Evolutionary conservation across 1,140 invertebrate species (phyloP), one percentile per base, ranked within the genome.

Genomic region (Acromyrmex charruanus): DNA sequence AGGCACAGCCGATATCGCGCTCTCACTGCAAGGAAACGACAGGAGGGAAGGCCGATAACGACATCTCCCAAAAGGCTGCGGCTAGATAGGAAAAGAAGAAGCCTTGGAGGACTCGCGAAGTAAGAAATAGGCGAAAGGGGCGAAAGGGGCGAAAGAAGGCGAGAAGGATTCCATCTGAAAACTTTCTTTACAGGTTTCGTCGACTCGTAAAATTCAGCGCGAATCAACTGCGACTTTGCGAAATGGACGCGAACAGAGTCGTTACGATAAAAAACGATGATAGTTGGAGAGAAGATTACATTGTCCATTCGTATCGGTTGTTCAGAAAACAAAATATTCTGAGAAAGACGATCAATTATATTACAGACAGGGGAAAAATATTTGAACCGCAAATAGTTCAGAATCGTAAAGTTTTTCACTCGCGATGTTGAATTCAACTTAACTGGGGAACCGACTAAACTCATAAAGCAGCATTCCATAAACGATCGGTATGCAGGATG

Each of bases 131-230:
- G 14, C 5, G 25, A 25, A 49, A 59, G 61, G 14, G 10, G 6
- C 14, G 25, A 25, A 49, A 59, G 61, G 14, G 10, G 6, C 14
- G 12, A n/a, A 31, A 39, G 58, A 61, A 35, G 28, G 75, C 39
- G 35, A 69, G 35, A 58, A 72, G 71, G 12, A 79, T 44, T 88
- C 69, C 39, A 88, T 90, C 88, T 77, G 86, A 88, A 88, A 90
- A 90, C 55, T 90, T 90, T 90, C 80, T 88, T 90, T 90, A 89
- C 77, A 86, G 58, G 44, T 51, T 85, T 90, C 80, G 75, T 61
- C 63, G 65, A 82, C 86, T 90, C 88, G 88, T 90, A 88, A 90
- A 90, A 86, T 90, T 59, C 81, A 74, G 63, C 28, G 59, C 69
- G 71, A 90, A 90, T 90, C 88, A 74, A 89, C 85, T 58, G 71